These are phyloP conservation scores for Bujurquina vittata DNA, from an alignment of 2,113 vertebrate genomes.

Conservation along the genomic window DNA sequence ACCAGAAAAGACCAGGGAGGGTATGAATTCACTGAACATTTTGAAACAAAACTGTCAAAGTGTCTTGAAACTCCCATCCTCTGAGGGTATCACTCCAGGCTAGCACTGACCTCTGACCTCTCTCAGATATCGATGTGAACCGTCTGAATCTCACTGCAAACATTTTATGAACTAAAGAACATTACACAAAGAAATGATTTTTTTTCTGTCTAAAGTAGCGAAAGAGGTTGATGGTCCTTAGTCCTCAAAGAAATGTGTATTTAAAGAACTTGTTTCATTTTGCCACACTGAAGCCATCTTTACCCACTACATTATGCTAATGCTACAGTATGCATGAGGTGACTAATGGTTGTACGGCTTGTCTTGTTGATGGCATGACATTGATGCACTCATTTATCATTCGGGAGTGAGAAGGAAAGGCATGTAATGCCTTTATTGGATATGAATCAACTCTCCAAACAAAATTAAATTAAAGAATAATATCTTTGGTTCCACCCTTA, in stretches of 20 bases:
- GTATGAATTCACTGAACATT: constrained; percentile 10
- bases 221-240: too few species aligned
- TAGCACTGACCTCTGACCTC: background rate
- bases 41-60: background rate
- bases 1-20: background rate
- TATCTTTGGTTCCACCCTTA: too few species aligned
- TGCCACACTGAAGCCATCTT: background rate
- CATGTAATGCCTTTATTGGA: background rate
- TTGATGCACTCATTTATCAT: background rate
- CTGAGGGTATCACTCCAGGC: background rate
- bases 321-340: background rate
- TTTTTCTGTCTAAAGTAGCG: too few species aligned
- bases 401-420: background rate
- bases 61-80: background rate
- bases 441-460: background rate
- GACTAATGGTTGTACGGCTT: background rate
- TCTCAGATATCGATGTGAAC: background rate
- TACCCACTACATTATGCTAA: background rate
- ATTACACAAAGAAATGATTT: background rate
- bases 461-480: background rate
- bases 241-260: background rate
- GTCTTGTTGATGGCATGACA: background rate
- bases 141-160: background rate
- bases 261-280: background rate
- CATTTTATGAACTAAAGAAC: background rate